These are phyloP conservation scores for Toxostoma redivivum DNA, from an alignment of 2,113 vertebrate species.

Conservation along the genomic window DNA sequence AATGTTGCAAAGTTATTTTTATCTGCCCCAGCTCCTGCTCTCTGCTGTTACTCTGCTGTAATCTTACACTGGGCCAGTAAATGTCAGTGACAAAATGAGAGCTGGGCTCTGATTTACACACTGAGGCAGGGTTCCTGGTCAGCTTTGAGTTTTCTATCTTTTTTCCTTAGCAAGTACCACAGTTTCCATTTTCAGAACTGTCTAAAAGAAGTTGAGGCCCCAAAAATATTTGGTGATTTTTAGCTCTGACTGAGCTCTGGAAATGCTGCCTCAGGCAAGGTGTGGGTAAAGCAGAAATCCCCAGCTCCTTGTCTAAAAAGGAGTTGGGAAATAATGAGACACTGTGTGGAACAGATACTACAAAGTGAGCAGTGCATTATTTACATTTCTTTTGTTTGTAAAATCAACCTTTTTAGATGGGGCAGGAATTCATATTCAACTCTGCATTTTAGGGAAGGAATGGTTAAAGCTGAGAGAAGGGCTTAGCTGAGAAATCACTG, in stretches of 20 bases:
- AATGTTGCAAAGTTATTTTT: constrained; percentile 80
- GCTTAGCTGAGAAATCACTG: background rate
- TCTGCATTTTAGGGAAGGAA: background rate
- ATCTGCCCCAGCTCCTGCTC: constrained; percentile 69
- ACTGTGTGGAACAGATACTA: background rate
- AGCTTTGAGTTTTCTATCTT: background rate
- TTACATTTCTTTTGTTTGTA: background rate
- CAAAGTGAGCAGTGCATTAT: background rate
- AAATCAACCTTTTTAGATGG: background rate
- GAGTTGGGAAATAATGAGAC: background rate
- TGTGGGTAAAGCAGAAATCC: background rate
- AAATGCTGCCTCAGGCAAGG: background rate
- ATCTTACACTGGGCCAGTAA: constrained; percentile 77
- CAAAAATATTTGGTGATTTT: background rate
- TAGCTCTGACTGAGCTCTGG: background rate
- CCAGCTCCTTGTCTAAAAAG: background rate
- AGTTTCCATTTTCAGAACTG: background rate
- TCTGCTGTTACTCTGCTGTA: constrained; percentile 79
- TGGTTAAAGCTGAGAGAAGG: background rate
- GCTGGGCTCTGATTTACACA: constrained; percentile 50
- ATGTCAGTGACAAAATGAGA: constrained; percentile 79
- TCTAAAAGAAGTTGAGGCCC: background rate
- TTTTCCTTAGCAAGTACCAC: background rate
- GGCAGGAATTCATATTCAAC: background rate
- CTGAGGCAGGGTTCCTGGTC: background rate